Evolutionary conservation across 2,113 vertebrate species (phyloP).

Genomic region (Talpa occidentalis): DNA sequence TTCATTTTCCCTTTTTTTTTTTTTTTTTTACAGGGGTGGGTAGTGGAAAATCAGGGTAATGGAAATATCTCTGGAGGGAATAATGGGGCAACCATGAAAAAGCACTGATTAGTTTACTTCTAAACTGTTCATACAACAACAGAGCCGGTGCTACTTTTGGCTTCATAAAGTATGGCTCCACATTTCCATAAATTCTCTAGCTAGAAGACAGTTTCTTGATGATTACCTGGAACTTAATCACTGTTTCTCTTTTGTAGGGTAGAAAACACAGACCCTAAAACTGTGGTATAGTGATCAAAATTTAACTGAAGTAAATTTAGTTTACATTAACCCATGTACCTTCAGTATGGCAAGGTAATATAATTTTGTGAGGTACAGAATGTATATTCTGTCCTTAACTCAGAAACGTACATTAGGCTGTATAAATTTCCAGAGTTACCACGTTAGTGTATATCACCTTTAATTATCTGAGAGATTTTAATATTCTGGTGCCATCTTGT

Average conservation of each 20-base stretch:
- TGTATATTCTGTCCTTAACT: constrained; percentile 1
- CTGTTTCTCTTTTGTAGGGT: neutral
- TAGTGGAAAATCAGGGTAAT: neutral
- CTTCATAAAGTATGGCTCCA: neutral
- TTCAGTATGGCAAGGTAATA: neutral
- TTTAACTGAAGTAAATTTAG: neutral
- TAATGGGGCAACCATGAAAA: neutral
- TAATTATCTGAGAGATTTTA: constrained; percentile 14
- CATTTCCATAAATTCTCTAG: neutral
- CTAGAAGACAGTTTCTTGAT: neutral
- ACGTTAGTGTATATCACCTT: neutral
- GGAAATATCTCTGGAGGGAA: neutral
- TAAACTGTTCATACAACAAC: neutral
- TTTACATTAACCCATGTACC: neutral
- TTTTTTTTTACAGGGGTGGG: neutral
- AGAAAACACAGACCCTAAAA: constrained; percentile 19
- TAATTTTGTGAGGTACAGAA: neutral
- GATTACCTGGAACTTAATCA: neutral
- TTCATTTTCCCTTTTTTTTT: neutral
- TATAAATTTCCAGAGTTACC: neutral
- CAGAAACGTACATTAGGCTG: neutral
- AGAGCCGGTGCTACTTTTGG: neutral
- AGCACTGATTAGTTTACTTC: neutral
- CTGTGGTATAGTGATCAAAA: neutral
- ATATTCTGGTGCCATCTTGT: neutral